Evolutionary conservation across 2,113 vertebrate species (phyloP).

Genomic region (Oncorhynchus tshawytscha): DNA sequence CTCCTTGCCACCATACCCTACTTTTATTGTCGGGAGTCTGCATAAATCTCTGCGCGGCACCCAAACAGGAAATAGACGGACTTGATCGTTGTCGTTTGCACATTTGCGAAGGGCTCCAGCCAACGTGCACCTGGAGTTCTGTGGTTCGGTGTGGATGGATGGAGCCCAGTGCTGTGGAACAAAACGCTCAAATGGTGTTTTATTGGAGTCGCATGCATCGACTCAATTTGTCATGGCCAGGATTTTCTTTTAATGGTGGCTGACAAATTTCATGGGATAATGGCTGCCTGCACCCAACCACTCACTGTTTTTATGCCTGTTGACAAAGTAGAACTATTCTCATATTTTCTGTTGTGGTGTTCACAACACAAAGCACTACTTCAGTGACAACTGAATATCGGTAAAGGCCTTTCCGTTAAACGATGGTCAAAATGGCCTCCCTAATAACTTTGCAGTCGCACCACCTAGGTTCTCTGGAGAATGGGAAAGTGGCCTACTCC

Average conservation of each 20-base stretch:
- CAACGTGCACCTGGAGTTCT: neutral
- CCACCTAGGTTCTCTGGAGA: neutral
- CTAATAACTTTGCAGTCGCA: neutral
- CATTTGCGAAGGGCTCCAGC: conserved; percentile 1
- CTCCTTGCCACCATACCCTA: neutral
- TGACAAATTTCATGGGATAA: neutral
- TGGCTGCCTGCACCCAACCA: neutral
- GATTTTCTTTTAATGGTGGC: neutral
- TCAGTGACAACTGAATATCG: neutral
- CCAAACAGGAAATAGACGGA: conserved; percentile 2
- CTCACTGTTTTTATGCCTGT: neutral
- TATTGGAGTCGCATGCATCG: conserved; percentile 4
- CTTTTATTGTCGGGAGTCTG: conserved; percentile 10
- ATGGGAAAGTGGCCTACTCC: neutral
- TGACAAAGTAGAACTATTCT: neutral
- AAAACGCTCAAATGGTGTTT: conserved; percentile 2
- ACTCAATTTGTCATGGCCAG: neutral
- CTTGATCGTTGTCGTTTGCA: conserved; percentile 2
- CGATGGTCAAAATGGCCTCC: neutral
- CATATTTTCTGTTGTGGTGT: no score
- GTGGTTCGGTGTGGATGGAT: neutral
- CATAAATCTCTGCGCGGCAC: conserved; percentile 7
- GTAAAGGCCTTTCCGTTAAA: no score
- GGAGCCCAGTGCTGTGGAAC: neutral
- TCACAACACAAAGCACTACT: neutral